phyloP scores from a whole-genome alignment of 2,797 vertebrate genomes.

The Sebastolobus altivelis region DNA sequence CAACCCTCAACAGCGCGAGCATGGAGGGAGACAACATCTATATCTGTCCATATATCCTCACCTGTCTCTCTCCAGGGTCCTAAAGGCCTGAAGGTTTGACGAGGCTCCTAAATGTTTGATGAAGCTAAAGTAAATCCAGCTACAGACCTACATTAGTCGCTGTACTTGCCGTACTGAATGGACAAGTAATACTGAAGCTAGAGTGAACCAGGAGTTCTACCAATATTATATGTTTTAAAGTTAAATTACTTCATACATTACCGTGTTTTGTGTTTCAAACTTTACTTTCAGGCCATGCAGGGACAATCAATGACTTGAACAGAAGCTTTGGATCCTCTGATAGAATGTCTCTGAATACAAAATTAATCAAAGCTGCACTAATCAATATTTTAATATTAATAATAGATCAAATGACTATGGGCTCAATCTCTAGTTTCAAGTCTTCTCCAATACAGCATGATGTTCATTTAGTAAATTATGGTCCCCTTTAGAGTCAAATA shows the following conservation, averaged over 20 bases:
- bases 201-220: not conserved
- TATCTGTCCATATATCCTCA: not conserved
- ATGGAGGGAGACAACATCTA: not conserved
- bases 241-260: not conserved
- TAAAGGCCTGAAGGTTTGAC: not conserved
- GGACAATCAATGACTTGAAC: not conserved
- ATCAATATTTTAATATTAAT: not conserved
- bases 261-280: not conserved
- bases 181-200: not conserved
- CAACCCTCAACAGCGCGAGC: not conserved
- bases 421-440: too few species aligned
- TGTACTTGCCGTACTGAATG: not conserved
- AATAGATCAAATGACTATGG: not conserved
- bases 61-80: slow-evolving; percentile 8
- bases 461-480: too few species aligned
- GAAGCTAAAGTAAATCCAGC: slow-evolving; percentile 3
- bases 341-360: not conserved
- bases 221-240: not conserved
- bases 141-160: not conserved
- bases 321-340: not conserved
- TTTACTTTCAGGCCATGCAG: not conserved
- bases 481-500: too few species aligned
- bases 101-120: slow-evolving; percentile 20
- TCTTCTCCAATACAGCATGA: too few species aligned
- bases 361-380: not conserved